Base-by-base conservation (phyloP, 2,888 invertebrate genomes). In the Troglohyphantes excavatus region DNA sequence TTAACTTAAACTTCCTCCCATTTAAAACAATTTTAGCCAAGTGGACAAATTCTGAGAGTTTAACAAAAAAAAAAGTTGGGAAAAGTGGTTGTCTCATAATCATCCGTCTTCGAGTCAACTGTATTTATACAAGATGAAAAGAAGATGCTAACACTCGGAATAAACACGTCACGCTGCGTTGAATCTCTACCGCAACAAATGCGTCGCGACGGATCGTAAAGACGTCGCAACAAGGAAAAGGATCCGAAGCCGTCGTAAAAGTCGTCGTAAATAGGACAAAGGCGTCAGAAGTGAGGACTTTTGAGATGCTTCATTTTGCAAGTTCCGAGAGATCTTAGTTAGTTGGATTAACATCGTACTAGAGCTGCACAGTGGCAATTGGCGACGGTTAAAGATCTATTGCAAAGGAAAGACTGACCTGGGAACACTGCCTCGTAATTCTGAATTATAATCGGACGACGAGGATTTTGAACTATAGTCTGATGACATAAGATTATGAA, bases 161-260 rank as follows among this genome's bases (percentile, higher is more conserved):
- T 78, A 78, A 78, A 78, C 65, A 78, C 39, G 78, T 2, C 65
- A 17, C 11, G 78, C 23, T 39, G 39, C 33, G 7, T 43, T 23
- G 65, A 29, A 63, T 26, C 39, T 65, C 63, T 23, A 26, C 63
- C 78, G 65, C 59, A 75, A 75, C 75, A 33, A 75, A 75, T 61
- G 61, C 26, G 46, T 70, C 68, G 29, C 46, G 72, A 23, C 46
- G 53, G 13, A 23, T 11, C 26, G 46, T 26, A 72, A 17, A 33
- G 19, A 68, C 53, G 53, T 53, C 53, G 13, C 5, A n/a, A 53
- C 5, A 17, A n/a, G 9, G n/a, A 53, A 53, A 53, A 53, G 13
- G 5, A n/a, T 2, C 17, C 53, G n/a, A n/a, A 53, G 53, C 13
- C n/a, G n/a, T 2, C n/a, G 53, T 53, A 17, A 53, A 53, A 53